phyloP scores from a whole-genome alignment of 2,797 vertebrate genomes.

The Tolypeutes matacus region DNA sequence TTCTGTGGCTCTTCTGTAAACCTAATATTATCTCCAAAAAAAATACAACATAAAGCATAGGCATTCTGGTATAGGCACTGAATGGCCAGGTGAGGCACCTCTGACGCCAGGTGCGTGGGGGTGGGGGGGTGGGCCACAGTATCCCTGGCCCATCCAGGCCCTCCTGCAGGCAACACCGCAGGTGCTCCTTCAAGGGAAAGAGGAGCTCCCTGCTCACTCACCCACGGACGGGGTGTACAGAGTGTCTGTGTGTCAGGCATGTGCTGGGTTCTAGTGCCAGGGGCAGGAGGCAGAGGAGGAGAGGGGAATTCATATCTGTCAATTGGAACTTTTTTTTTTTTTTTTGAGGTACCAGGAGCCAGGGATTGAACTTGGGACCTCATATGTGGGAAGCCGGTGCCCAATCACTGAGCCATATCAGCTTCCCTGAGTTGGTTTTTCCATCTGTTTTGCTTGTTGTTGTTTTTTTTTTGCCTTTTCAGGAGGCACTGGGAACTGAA shows the following conservation, averaged over 20 bases:
- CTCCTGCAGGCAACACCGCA: background rate
- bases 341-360: too few species aligned
- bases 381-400: too few species aligned
- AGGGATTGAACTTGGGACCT: too few species aligned
- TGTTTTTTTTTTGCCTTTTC: too few species aligned
- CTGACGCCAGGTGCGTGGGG: background rate
- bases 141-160: background rate
- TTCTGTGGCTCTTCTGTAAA: background rate
- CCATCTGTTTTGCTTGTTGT: too few species aligned
- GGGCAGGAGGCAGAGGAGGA: background rate
- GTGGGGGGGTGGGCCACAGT: background rate
- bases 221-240: fast-evolving
- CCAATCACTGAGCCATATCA: too few species aligned
- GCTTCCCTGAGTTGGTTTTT: too few species aligned
- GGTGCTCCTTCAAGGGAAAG: background rate
- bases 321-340: background rate
- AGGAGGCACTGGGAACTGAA: too few species aligned
- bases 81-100: background rate
- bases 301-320: background rate
- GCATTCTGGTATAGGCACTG: background rate
- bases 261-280: background rate
- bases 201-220: too few species aligned
- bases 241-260: background rate
- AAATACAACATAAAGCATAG: background rate
- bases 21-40: slow-evolving; percentile 33